Percentiles rank a stretch among this genome's conserved stretches.
These are phyloP conservation scores for Pegoplata infirma DNA, from an alignment of 2,888 invertebrate species.

Conservation along the genomic window DNA sequence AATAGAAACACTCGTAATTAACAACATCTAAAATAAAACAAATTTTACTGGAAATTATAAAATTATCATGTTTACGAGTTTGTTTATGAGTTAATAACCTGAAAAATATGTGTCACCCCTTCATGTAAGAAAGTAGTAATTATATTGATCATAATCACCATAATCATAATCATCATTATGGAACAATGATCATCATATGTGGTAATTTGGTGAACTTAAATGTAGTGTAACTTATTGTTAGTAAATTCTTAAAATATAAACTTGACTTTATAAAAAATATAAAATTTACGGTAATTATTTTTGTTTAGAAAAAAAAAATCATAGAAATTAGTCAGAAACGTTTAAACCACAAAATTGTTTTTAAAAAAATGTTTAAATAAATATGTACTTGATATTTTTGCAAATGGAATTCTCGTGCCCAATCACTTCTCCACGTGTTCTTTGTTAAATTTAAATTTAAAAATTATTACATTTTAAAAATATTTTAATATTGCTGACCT, in stretches of 20 bases:
- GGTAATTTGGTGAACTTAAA: background rate
- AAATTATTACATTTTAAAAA: background rate
- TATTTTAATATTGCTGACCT: background rate
- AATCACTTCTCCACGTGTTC: no score
- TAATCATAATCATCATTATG: no score
- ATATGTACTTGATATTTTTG: no score
- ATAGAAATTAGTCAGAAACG: background rate
- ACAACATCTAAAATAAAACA: slow-evolving; percentile 17
- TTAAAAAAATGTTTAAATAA: background rate
- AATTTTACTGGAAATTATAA: slow-evolving; percentile 10
- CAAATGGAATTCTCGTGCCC: background rate
- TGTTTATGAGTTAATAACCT: slow-evolving; percentile 71
- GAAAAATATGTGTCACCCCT: slow-evolving; percentile 71
- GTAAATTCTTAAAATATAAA: slow-evolving; percentile 1
- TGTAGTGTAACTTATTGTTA: slow-evolving; percentile 4
- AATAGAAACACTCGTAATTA: slow-evolving; percentile 13
- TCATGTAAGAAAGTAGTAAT: slow-evolving; percentile 19
- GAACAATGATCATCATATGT: background rate
- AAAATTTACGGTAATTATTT: slow-evolving; percentile 6
- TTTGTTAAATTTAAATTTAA: background rate
- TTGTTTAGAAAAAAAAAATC: background rate
- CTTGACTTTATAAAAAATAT: background rate
- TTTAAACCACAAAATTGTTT: background rate
- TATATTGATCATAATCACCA: background rate
- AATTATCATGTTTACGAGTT: slow-evolving; percentile 65